Conservation (phyloP, 2,113 vertebrate species). For the Passer montanus region DNA sequence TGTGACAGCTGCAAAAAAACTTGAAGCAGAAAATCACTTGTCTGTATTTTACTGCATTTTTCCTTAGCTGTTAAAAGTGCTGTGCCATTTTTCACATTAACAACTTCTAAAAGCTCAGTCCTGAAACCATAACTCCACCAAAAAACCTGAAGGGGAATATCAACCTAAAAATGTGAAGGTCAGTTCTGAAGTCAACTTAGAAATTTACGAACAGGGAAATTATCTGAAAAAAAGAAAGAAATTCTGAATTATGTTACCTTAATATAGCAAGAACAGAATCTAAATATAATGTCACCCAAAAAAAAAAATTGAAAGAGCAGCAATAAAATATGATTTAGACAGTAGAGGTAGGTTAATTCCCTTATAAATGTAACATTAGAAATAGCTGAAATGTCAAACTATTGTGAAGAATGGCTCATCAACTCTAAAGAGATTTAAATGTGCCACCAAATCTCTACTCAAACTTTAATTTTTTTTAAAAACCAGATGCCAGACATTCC, state of each 20-base stretch:
- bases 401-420: not conserved
- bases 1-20: slow-evolving; percentile 9
- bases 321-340: not conserved
- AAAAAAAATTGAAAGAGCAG: not conserved
- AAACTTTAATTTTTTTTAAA: not conserved
- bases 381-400: not conserved
- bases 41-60: slow-evolving; percentile 3
- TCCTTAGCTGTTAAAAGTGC: not conserved
- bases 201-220: not conserved
- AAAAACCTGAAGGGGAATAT: not conserved
- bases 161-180: not conserved
- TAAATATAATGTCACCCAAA: not conserved
- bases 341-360: not conserved
- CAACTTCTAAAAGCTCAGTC: not conserved
- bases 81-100: not conserved
- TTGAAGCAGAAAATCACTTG: not conserved
- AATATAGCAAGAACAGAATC: not conserved
- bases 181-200: not conserved
- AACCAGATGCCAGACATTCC: not conserved
- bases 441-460: not conserved
- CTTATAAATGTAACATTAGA: not conserved
- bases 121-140: not conserved
- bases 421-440: not conserved
- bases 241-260: not conserved
- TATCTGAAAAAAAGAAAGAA: not conserved